Base-by-base conservation (phyloP, 1,140 invertebrate genomes). In the Bombus waltoni region DNA sequence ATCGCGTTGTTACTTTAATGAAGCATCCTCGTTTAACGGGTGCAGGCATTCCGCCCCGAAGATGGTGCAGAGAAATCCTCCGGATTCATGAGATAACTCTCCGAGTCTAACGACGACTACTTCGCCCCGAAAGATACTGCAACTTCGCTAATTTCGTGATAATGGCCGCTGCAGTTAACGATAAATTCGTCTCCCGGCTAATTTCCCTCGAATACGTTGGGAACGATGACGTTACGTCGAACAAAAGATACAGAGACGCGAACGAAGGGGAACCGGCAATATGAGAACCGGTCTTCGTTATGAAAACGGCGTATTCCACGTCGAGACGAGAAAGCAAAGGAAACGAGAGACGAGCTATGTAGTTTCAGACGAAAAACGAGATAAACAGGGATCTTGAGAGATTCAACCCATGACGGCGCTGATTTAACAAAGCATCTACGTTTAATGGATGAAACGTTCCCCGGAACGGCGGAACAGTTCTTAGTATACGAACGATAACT, bases 371-470 rank as follows among this genome's bases (percentile, higher is more conserved):
- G 70, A 42, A 62, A 47, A 62, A 83, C 73, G 81, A 35, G 62
- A 68, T 57, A 80, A 88, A 84, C 53, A 81, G 68, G 76, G 81
- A 89, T 89, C 82, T 80, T 81, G 84, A 81, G 62, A 89, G 77
- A 47, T 78, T 70, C 83, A 40, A 83, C 59, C 72, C 80, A 72
- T 59, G 77, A 88, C 82, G 83, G 71, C 76, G 77, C 83, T 80
- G 72, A 80, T 88, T 89, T 89, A 89, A 86, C 88, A 78, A 89
- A 88, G 87, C 88, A 70, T 70, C 76, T 53, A 38, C 68, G 83
- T 89, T 88, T 85, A 88, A 83, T 72, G 82, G 78, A 81, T 70
- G 81, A 76, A 62, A 74, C 73, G 68, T 85, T 73, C 35, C n/a
- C 68, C 32, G 72, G 47, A 59, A 70, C 35, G 74, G 18, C 40